Evolutionary conservation across 2,113 vertebrate species (phyloP).

Genomic region (Paratilapia polleni): DNA sequence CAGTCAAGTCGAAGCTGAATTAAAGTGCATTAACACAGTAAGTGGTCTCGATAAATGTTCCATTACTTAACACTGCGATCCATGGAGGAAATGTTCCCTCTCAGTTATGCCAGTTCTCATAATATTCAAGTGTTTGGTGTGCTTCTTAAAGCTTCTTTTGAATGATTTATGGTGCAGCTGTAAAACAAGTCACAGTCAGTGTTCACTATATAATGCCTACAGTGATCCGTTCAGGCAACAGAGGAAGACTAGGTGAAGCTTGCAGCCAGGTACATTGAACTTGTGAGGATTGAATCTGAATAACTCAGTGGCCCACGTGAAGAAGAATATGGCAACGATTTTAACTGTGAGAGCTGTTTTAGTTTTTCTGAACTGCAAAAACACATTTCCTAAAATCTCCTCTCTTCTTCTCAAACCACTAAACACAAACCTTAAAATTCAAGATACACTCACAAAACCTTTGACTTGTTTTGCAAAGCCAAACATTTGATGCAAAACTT

Average conservation of each 20-base stretch:
- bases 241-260: background rate
- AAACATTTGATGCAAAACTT: too few relatives aligned
- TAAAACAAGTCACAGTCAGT: background rate
- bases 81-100: background rate
- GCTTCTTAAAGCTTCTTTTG: background rate
- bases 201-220: background rate
- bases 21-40: background rate
- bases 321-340: background rate
- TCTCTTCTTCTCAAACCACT: too few relatives aligned
- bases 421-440: too few relatives aligned
- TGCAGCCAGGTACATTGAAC: background rate
- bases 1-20: background rate
- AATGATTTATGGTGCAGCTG: background rate
- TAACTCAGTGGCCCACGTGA: background rate
- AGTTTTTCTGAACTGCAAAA: too few relatives aligned
- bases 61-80: background rate
- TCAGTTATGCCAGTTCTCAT: background rate
- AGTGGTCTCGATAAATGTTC: background rate
- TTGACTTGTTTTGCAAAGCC: too few relatives aligned
- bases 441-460: too few relatives aligned
- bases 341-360: background rate
- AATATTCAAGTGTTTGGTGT: background rate
- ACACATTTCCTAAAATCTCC: too few relatives aligned
- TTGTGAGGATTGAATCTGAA: background rate
- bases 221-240: background rate